A percentile compares a stretch with the other conserved stretches of the same genome.
phyloP scores from a whole-genome alignment of 2,797 vertebrate genomes.

The Holocentrus rufus region DNA sequence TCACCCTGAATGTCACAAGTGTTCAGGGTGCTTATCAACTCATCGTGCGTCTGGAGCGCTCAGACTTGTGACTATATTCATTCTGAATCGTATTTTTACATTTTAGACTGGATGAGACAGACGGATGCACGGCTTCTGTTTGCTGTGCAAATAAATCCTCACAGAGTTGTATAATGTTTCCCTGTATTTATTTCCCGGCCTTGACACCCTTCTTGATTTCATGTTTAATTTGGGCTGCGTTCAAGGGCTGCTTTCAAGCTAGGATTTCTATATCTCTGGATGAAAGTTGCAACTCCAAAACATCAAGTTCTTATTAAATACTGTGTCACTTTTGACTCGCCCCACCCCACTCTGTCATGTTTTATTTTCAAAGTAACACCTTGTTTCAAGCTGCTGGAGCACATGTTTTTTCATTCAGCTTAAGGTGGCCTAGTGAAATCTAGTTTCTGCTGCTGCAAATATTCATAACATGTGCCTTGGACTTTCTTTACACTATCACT shows the following conservation, averaged over 20 bases:
- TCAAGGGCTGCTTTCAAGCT: conserved; percentile 50
- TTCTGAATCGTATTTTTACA: neutral
- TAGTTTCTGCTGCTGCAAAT: conserved; percentile 38
- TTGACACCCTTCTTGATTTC: conserved; percentile 53
- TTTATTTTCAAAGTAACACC: neutral
- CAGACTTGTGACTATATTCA: neutral
- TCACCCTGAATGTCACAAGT: conserved; percentile 4
- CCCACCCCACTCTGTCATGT: conserved; percentile 1
- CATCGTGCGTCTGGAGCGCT: neutral
- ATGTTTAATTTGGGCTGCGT: conserved; percentile 48
- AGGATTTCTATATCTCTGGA: conserved; percentile 38
- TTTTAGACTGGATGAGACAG: neutral
- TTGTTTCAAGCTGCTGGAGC: neutral
- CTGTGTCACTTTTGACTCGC: conserved; percentile 29
- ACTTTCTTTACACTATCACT: conserved; percentile 48
- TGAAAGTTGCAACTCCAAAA: conserved; percentile 36
- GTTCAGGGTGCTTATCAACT: conserved; percentile 4
- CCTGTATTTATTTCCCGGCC: conserved; percentile 61
- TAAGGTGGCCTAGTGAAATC: conserved; percentile 20
- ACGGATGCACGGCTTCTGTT: neutral
- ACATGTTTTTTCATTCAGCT: conserved; percentile 38
- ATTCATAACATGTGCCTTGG: conserved; percentile 50
- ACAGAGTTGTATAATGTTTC: conserved; percentile 36
- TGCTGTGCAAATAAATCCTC: conserved; percentile 19
- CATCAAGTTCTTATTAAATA: conserved; percentile 41